These are phyloP conservation scores for Ochropleura leucogaster DNA, from an alignment of 2,888 invertebrate species.

Conservation along the genomic window DNA sequence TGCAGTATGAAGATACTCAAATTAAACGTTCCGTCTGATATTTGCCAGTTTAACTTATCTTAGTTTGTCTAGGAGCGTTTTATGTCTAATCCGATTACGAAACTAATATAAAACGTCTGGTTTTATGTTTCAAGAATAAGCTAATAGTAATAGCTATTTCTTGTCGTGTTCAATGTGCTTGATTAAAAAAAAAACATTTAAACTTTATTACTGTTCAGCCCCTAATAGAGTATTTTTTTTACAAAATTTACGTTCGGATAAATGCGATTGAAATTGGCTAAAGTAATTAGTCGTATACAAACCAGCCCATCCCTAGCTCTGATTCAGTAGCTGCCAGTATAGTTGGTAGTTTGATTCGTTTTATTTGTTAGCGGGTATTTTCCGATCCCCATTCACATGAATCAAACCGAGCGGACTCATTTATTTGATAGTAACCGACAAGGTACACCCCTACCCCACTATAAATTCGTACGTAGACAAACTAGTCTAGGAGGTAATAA, in stretches of 20 bases:
- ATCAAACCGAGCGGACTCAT: constrained; percentile 89
- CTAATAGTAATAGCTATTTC: neutral
- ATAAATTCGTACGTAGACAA: constrained; percentile 71
- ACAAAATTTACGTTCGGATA: constrained; percentile 18
- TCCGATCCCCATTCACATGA: constrained; percentile 87
- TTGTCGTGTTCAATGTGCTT: neutral
- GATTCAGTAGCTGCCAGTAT: constrained; percentile 73
- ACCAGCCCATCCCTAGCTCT: constrained; percentile 58
- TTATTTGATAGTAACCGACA: constrained; percentile 86
- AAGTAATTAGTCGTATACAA: constrained; percentile 57
- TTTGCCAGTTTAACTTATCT: constrained; percentile 28
- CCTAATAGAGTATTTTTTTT: constrained; percentile 17
- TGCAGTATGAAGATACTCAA: constrained; percentile 35
- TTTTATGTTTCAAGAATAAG: neutral
- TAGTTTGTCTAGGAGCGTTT: constrained; percentile 36
- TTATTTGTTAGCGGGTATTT: constrained; percentile 87
- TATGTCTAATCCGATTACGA: neutral
- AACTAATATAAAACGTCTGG: neutral
- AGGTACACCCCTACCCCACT: constrained; percentile 77
- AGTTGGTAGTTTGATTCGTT: constrained; percentile 81
- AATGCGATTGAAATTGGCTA: constrained; percentile 40
- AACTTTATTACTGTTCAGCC: constrained; percentile 1
- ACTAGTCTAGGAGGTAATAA: constrained; percentile 66
- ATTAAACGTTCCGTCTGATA: constrained; percentile 18
- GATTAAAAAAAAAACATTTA: neutral